Evolutionary conservation across 2,113 vertebrate species (phyloP).

Genomic region (Pionites leucogaster): DNA sequence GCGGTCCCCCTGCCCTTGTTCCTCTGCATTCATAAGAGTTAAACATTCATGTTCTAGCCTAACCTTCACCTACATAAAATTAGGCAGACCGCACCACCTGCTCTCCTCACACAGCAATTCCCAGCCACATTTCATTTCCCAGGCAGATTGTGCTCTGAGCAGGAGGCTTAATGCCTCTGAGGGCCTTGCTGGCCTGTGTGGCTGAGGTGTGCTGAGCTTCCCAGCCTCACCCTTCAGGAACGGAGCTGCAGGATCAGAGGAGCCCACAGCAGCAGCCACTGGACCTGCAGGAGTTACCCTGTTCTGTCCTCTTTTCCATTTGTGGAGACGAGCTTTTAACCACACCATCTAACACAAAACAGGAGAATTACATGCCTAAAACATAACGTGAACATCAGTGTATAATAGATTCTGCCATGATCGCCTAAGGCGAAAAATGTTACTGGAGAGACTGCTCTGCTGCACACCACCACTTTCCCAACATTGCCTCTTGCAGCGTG

Average conservation of each 20-base stretch:
- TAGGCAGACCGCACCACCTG: rapidly evolving
- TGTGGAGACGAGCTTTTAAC: neutral
- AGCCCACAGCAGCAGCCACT: neutral
- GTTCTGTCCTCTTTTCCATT: neutral
- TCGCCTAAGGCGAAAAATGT: neutral
- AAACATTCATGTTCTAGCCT: neutral
- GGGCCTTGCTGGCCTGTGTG: rapidly evolving
- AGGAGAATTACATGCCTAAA: neutral
- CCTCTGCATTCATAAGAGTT: neutral
- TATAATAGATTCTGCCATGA: neutral
- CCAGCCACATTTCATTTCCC: neutral
- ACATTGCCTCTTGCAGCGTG: neutral
- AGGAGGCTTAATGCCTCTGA: rapidly evolving
- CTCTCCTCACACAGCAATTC: rapidly evolving
- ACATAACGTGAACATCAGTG: neutral
- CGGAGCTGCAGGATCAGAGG: neutral
- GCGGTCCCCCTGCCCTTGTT: neutral
- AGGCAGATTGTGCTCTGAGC: rapidly evolving
- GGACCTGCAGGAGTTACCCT: neutral
- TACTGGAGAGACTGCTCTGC: neutral
- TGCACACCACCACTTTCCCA: neutral
- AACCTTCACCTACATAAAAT: neutral
- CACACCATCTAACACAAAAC: neutral
- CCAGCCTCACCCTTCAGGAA: rapidly evolving
- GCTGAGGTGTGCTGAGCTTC: neutral